Evolutionary conservation across 2,113 vertebrate genomes (phyloP), one percentile per base, ranked within the genome.

Genomic region (Ramphastos sulfuratus): DNA sequence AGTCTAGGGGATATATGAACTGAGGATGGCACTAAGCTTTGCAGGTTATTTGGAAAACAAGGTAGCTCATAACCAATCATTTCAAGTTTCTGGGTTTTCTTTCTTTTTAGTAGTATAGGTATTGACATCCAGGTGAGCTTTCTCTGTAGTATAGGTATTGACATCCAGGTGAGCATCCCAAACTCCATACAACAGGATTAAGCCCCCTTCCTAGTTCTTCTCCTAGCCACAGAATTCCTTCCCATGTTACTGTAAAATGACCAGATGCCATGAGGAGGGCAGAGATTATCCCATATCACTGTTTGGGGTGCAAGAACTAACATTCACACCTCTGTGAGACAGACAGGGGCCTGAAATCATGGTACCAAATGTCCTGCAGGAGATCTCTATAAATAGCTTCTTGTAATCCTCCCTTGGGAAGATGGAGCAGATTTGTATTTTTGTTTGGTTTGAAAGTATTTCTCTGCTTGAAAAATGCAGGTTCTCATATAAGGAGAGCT

Each of bases 31-130:
- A 64, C 12, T 7, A 77, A 80, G 56, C 52, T 77, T 46, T 71
- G 37, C 8, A 80, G 19, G 33, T 71, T 48, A 66, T 70, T 13
- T 13, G 66, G 89, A 82, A 76, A 4, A 80, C 70, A 23, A 72
- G 5, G 5, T 31, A 44, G 46, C n/a, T 72, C 42, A 48, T 2
- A 87, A 23, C 4, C 10, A 13, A 24, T 73, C 56, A 82, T 15
- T 54, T 79, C 27, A 82, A 0, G 4, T 4, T 7, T 4, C 25
- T 6, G 10, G 8, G 13, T 42, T 33, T 12, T 6, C 5, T 15
- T 44, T 52, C 1, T 35, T 76, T 10, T 71, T n/a, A 52, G 48
- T 25, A 20, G 25, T 71, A 15, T 28, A 28, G 27, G 10, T 46
- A 33, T 31, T 69, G 44, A 33, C 61, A 64, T 50, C 48, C 48